Evolutionary conservation across 92 coral and sea anemone species (phyloP).

Genomic region (Muricea muricata): DNA sequence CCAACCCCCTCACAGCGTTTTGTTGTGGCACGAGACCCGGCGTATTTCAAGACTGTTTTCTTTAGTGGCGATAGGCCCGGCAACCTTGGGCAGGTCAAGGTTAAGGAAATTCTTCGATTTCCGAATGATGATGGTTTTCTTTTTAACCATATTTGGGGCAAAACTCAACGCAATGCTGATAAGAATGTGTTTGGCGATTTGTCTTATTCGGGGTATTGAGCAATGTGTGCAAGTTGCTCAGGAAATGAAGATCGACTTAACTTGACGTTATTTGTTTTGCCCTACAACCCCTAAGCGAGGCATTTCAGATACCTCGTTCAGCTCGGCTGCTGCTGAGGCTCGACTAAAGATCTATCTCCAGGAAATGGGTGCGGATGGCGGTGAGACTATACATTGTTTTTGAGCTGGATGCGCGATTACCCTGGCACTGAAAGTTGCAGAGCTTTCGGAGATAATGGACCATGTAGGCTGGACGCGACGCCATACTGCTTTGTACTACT

Average conservation of each 20-base stretch:
- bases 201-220: slow-evolving; percentile 63
- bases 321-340: slow-evolving; percentile 56
- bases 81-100: slow-evolving; percentile 54
- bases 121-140: slow-evolving; percentile 69
- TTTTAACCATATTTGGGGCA: slow-evolving; percentile 71
- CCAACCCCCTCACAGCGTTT: slow-evolving; percentile 52
- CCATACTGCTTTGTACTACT: slow-evolving; percentile 61
- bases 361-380: slow-evolving; percentile 60
- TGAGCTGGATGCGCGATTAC: slow-evolving; percentile 65
- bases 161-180: too few species aligned
- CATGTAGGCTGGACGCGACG: slow-evolving; percentile 66
- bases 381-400: slow-evolving; percentile 70
- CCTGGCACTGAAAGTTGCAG: slow-evolving; percentile 56
- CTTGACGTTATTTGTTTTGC: slow-evolving; percentile 59
- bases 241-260: slow-evolving; percentile 52
- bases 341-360: slow-evolving; percentile 53
- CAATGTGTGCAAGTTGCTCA: slow-evolving; percentile 54
- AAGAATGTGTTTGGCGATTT: too few species aligned
- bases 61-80: slow-evolving; percentile 68
- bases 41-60: slow-evolving; percentile 68
- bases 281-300: slow-evolving; percentile 54
- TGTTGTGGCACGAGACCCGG: slow-evolving; percentile 65
- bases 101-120: slow-evolving; percentile 64
- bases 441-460: not conserved
- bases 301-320: slow-evolving; percentile 54